Evolutionary conservation across 2,113 vertebrate genomes (phyloP).

Genomic region (Caloenas nicobarica): DNA sequence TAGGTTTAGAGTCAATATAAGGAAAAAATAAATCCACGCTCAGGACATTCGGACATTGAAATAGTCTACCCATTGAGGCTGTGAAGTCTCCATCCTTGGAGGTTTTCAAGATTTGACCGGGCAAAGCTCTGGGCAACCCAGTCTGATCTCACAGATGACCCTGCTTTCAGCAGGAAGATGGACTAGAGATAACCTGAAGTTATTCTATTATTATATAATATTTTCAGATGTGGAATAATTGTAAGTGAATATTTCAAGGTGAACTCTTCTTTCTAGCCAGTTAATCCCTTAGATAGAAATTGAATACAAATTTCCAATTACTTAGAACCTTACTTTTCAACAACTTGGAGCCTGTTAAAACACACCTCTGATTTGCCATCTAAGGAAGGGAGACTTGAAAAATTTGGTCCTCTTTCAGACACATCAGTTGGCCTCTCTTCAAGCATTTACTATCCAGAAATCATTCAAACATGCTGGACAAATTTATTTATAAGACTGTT

Average conservation of each 20-base stretch:
- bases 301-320: not conserved
- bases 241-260: not conserved
- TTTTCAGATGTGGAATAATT: not conserved
- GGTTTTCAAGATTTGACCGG: not conserved
- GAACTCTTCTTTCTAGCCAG: not conserved
- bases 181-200: not conserved
- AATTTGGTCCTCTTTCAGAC: not conserved
- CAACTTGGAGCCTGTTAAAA: not conserved
- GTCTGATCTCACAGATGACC: not conserved
- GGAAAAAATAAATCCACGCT: not conserved
- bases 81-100: not conserved
- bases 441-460: not conserved
- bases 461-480: not conserved
- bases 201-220: not conserved
- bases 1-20: not conserved
- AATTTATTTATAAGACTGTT: not conserved
- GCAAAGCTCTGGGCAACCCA: not conserved
- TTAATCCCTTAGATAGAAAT: not conserved
- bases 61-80: accelerated
- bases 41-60: not conserved
- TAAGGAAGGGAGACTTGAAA: not conserved
- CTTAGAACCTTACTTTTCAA: not conserved
- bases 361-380: not conserved
- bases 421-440: not conserved
- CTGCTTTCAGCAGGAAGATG: not conserved